Conservation (phyloP, 1,140 invertebrate species). For the Zophobas atratus region DNA sequence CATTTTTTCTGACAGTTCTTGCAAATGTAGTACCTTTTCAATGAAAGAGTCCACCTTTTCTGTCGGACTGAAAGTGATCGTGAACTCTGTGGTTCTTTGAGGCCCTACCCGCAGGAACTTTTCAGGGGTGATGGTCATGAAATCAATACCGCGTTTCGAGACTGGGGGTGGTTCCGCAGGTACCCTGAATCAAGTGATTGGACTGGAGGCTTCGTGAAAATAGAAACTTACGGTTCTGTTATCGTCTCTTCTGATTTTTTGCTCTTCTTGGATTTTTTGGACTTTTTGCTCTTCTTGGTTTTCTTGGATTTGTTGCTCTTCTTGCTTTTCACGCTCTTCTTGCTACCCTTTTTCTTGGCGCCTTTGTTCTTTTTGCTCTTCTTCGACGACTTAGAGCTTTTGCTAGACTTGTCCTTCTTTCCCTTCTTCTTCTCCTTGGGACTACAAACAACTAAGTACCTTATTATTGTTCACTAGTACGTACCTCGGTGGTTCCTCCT, state of each 20-base stretch:
- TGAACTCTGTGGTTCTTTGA: conserved; percentile 60
- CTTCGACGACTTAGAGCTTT: conserved; percentile 32
- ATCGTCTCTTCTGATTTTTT: not conserved
- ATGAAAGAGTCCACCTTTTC: conserved; percentile 59
- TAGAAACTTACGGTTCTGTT: conserved; percentile 42
- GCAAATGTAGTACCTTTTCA: conserved; percentile 53
- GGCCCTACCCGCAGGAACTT: conserved; percentile 57
- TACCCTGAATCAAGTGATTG: conserved; percentile 5
- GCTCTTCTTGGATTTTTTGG: conserved; percentile 46
- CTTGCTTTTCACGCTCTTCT: conserved; percentile 30
- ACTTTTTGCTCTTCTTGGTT: conserved; percentile 45
- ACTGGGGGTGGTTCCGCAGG: conserved; percentile 10
- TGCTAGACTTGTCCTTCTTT: conserved; percentile 44
- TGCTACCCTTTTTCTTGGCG: not conserved
- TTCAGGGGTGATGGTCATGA: conserved; percentile 60
- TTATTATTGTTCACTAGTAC: conserved; percentile 37
- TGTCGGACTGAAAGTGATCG: conserved; percentile 63
- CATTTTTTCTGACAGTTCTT: not conserved
- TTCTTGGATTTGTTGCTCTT: conserved; percentile 25
- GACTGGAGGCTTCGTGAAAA: not conserved
- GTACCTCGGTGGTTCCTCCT: not conserved
- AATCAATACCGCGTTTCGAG: conserved; percentile 48
- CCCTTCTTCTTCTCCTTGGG: conserved; percentile 49
- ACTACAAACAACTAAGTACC: conserved; percentile 47
- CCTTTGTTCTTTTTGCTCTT: conserved; percentile 19